These are phyloP conservation scores for Dorcus hopei DNA, from an alignment of 2,888 invertebrate genomes.

Conservation along the genomic window DNA sequence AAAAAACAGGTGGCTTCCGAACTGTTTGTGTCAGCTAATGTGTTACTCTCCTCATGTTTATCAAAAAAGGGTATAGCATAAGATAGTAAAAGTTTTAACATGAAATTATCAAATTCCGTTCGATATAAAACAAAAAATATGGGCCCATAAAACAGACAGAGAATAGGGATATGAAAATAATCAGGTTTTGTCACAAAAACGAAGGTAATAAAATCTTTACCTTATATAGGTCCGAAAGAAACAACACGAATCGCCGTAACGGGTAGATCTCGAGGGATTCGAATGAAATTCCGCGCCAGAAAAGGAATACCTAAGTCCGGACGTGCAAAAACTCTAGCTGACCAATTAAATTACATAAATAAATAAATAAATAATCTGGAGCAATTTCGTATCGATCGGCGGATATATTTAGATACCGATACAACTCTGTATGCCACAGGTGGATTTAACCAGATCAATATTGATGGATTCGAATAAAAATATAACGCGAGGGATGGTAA, in stretches of 20 bases:
- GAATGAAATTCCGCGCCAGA: neutral
- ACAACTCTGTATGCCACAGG: constrained; percentile 5
- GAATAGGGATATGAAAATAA: neutral
- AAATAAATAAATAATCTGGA: neutral
- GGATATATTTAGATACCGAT: constrained; percentile 11
- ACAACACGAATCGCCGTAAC: neutral
- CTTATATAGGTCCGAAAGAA: neutral
- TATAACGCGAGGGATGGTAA: no score
- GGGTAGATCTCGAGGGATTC: constrained; percentile 9
- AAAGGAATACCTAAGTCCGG: neutral
- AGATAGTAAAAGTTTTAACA: no score
- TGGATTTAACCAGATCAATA: constrained; percentile 12
- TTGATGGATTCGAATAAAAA: neutral
- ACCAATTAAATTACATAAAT: no score
- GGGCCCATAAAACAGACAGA: no score
- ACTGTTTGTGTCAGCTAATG: no score
- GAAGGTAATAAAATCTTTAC: neutral
- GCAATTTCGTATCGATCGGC: constrained; percentile 5
- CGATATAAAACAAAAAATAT: no score
- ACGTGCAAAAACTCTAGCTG: no score
- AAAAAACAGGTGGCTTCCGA: no score
- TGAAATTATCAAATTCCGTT: no score
- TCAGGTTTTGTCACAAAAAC: neutral
- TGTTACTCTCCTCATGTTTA: no score
- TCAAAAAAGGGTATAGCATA: no score